Conservation (phyloP, 2,797 vertebrate genomes). For the Enteromius anoplus region DNA sequence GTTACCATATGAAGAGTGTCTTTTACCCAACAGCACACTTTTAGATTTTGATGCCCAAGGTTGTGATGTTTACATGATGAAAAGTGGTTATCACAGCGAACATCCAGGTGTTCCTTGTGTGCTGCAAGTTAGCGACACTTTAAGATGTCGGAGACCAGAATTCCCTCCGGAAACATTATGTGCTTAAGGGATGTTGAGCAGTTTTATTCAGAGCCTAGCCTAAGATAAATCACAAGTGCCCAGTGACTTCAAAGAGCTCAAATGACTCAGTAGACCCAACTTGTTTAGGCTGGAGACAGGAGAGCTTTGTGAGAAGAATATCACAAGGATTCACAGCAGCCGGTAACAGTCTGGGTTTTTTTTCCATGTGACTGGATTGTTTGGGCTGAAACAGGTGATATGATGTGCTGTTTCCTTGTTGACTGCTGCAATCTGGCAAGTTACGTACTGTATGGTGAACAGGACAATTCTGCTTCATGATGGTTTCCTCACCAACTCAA, state of each 20-base stretch:
- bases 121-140: constrained; percentile 61
- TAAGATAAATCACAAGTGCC: constrained; percentile 44
- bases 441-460: neutral
- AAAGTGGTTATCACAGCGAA: constrained; percentile 22
- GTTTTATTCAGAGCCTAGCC: neutral
- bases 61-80: constrained; percentile 31
- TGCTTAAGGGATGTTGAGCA: constrained; percentile 23
- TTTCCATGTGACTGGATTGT: constrained; percentile 46
- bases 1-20: constrained; percentile 72
- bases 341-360: constrained; percentile 32
- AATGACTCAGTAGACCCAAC: constrained; percentile 9
- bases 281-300: constrained; percentile 40
- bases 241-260: constrained; percentile 50
- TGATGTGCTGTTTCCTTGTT: constrained; percentile 3
- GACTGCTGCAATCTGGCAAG: neutral
- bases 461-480: neutral
- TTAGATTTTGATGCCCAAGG: constrained; percentile 40
- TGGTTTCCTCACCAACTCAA: neutral
- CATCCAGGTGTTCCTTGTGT: neutral
- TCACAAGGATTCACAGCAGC: constrained; percentile 28
- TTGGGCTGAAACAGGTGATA: constrained; percentile 27
- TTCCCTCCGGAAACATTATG: constrained; percentile 20
- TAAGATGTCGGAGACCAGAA: constrained; percentile 56
- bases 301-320: constrained; percentile 25
- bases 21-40: constrained; percentile 36